phyloP scores from a whole-genome alignment of 2,113 vertebrate species.

The Dromas ardeola region DNA sequence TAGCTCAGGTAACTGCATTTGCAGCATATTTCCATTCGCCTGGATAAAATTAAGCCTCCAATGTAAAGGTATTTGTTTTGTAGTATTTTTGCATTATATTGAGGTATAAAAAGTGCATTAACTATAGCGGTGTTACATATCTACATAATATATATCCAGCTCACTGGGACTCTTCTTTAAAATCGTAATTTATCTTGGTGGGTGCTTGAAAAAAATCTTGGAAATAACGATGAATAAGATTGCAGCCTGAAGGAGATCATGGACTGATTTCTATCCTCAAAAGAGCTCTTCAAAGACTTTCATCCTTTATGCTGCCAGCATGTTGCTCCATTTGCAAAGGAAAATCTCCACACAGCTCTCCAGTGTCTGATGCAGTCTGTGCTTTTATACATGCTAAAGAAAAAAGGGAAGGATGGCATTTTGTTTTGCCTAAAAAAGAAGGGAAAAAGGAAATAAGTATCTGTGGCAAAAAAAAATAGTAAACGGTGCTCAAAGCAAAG shows the following conservation, averaged over 20 bases:
- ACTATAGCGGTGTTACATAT: not conserved
- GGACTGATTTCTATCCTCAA: conserved; percentile 35
- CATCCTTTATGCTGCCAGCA: conserved; percentile 45
- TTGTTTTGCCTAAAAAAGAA: not conserved
- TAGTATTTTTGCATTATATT: not conserved
- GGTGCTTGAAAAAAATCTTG: not conserved
- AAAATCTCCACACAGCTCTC: conserved; percentile 23
- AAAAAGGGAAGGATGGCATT: not conserved
- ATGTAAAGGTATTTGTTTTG: not conserved
- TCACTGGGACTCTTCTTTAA: not conserved
- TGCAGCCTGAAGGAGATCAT: conserved; percentile 11
- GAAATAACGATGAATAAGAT: not conserved
- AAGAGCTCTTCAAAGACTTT: conserved; percentile 64
- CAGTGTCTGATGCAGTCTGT: not conserved
- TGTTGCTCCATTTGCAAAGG: conserved; percentile 35
- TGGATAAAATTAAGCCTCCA: not conserved
- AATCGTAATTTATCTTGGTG: conserved; percentile 11
- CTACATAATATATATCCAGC: not conserved
- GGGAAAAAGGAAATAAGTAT: not conserved
- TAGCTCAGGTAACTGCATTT: not conserved
- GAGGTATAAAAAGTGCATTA: not conserved
- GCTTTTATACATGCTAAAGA: not conserved
- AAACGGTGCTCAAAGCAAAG: not conserved
- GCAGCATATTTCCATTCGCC: not conserved
- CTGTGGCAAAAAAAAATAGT: not conserved